phyloP scores from a whole-genome alignment of 2,797 vertebrate genomes.

The Phyllotis vaccarum region DNA sequence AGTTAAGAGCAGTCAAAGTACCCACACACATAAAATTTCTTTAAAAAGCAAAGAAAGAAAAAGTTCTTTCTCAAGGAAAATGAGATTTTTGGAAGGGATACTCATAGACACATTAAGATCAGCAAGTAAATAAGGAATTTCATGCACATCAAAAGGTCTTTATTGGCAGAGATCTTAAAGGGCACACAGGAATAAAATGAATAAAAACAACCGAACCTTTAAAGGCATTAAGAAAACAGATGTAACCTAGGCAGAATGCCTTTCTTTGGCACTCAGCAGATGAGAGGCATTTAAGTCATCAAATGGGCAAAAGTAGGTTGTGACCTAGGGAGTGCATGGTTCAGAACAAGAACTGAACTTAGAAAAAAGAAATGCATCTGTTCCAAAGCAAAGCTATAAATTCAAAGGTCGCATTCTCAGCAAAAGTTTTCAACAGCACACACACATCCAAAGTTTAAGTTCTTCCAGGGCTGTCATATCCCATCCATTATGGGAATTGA shows the following conservation, averaged over 20 bases:
- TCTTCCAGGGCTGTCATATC: constrained; percentile 55
- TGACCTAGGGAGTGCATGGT: constrained; percentile 89
- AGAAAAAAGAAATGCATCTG: constrained; percentile 87
- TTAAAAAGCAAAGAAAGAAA: neutral
- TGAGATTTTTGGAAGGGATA: constrained; percentile 93
- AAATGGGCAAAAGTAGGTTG: constrained; percentile 90
- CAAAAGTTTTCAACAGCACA: constrained; percentile 14
- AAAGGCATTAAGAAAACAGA: constrained; percentile 91
- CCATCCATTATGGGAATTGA: constrained; percentile 85
- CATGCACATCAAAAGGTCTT: constrained; percentile 92
- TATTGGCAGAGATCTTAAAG: constrained; percentile 91
- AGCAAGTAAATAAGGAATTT: constrained; percentile 92
- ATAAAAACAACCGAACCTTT: constrained; percentile 90
- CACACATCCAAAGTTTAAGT: constrained; percentile 6
- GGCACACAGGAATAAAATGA: constrained; percentile 92
- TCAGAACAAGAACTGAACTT: constrained; percentile 91
- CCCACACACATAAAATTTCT: neutral
- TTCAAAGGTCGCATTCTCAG: constrained; percentile 66
- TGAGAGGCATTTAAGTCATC: constrained; percentile 93
- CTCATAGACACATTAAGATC: constrained; percentile 81
- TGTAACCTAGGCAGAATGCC: constrained; percentile 91
- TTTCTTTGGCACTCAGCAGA: constrained; percentile 87
- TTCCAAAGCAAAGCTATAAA: constrained; percentile 84
- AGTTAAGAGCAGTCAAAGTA: neutral
- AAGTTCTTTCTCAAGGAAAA: constrained; percentile 90